Base-by-base conservation (phyloP, 2,113 vertebrate species). In the Phocoena sinus region DNA sequence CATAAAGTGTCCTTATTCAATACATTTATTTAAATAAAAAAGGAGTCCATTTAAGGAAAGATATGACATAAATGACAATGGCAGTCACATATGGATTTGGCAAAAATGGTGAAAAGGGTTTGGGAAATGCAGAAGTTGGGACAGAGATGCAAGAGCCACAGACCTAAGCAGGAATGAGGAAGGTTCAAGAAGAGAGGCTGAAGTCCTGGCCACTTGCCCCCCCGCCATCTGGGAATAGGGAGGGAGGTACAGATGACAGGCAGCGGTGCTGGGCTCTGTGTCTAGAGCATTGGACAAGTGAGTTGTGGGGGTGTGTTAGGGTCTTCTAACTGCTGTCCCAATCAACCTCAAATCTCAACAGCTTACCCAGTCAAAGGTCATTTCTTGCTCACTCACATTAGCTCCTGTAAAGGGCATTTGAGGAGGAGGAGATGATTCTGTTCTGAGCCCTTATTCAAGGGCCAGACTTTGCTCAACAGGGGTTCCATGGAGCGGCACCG, bases 241-340 rank as follows among this genome's bases (percentile, higher is more conserved):
- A 26, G 5, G 25, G 26, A 44, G 76, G 6, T 41, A 38, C 6
- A 11, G 62, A 11, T 36, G 90, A 6, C 38, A 13, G 36, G 58
- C 4, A 36, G n/a, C 13, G 67, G 20, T 33, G 5, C 83, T 0
- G 10, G 53, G 20, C 11, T 0, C 50, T 7, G 2, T 7, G 47
- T 79, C 47, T 23, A 3, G 17, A 65, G 73, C 6, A 12, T 60
- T 53, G 28, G 25, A 17, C 31, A 25, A 6, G 8, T 0, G 4
- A 53, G 38, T 47, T 53, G 53, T 53, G 53, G 62, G 23, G 50
- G 1, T 10, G 21, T 13, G 20, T 88, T 18, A n/a, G 85, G 12
- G 31, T 47, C 1, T 36, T 12, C 28, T 67, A 11, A 87, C 21
- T 73, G 67, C 44, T 6, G 28, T 41, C 36, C n/a, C 33, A 38